phyloP scores from a whole-genome alignment of 2,888 invertebrate species.

The Aporophyla lueneburgensis region DNA sequence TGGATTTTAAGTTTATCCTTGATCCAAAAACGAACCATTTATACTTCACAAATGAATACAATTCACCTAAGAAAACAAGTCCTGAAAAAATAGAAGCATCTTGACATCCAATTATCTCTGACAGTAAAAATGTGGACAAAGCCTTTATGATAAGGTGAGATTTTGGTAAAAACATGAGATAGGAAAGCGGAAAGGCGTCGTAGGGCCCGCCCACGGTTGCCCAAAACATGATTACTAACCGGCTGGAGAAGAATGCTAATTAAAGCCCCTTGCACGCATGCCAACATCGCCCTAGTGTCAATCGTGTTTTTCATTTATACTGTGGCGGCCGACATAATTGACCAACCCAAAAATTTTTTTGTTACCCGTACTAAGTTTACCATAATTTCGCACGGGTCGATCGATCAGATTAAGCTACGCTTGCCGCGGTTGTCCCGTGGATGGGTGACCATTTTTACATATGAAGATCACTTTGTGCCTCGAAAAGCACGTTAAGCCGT shows the following conservation, averaged over 20 bases:
- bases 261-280: constrained; percentile 67
- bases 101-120: constrained; percentile 36
- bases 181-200: constrained; percentile 53
- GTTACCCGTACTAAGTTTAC: neutral
- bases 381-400: neutral
- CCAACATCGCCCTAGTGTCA: constrained; percentile 71
- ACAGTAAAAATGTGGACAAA: constrained; percentile 37
- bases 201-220: constrained; percentile 65
- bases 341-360: constrained; percentile 1
- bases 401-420: too few species aligned
- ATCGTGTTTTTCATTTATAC: constrained; percentile 69
- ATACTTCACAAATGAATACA: neutral
- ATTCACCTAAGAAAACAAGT: neutral
- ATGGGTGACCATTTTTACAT: too few species aligned
- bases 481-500: too few species aligned
- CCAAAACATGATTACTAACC: constrained; percentile 68
- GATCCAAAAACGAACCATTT: constrained; percentile 6
- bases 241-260: constrained; percentile 71
- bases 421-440: too few species aligned
- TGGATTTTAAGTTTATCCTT: neutral
- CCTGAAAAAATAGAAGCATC: constrained; percentile 1
- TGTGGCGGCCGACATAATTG: constrained; percentile 47
- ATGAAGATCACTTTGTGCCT: too few species aligned
- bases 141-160: constrained; percentile 25
- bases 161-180: constrained; percentile 49